phyloP scores from a whole-genome alignment of 2,113 vertebrate genomes.

The Lichenostomus cassidix region DNA sequence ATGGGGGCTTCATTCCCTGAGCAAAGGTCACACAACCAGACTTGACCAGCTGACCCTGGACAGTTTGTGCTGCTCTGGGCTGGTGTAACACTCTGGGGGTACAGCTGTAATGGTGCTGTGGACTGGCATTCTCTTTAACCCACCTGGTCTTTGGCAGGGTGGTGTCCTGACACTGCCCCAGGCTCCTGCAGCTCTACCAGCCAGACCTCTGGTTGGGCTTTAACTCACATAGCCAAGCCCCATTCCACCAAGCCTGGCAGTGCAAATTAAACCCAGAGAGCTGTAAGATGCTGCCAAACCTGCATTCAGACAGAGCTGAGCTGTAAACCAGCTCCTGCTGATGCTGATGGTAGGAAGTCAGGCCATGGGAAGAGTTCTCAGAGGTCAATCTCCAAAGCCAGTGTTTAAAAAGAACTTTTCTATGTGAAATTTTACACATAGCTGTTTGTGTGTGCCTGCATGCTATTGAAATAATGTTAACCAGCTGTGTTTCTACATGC shows the following conservation, averaged over 20 bases:
- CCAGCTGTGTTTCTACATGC: neutral
- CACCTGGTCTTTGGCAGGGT: neutral
- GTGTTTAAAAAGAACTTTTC: neutral
- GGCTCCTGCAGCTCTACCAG: neutral
- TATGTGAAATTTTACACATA: neutral
- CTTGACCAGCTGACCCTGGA: neutral
- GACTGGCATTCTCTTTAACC: neutral
- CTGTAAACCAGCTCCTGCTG: neutral
- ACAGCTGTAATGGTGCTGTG: neutral
- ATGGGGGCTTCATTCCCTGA: neutral
- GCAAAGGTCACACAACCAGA: neutral
- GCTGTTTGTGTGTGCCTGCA: neutral
- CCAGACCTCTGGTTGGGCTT: neutral
- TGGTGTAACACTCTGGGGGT: neutral
- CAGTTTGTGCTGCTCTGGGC: neutral
- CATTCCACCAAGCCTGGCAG: neutral
- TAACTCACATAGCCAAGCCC: neutral
- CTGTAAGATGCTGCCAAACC: neutral
- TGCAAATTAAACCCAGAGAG: neutral
- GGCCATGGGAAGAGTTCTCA: neutral
- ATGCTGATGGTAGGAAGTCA: rapidly evolving
- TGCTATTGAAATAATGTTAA: neutral
- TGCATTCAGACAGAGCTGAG: neutral
- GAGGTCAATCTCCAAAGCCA: neutral
- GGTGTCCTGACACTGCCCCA: neutral